Evolutionary conservation across 2,797 vertebrate genomes (phyloP), one percentile per base, ranked within the genome.

Genomic region (Scyliorhinus canicula): DNA sequence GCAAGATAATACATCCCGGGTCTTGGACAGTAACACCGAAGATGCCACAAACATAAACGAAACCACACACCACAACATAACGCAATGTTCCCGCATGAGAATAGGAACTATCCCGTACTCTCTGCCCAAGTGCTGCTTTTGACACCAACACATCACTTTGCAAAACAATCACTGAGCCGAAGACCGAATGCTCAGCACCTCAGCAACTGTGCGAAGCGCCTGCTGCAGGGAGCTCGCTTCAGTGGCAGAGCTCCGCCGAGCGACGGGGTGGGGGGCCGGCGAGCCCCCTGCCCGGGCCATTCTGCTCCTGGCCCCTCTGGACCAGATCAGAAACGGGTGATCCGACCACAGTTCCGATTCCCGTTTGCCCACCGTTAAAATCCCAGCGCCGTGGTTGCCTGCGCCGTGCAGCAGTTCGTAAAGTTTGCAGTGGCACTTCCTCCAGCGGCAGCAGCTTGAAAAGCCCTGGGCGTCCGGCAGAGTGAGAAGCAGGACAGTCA

Each of bases 381-480:
- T 6, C 11, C 82, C 95, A 57, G 88, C 28, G 47, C 57, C 71
- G n/a, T 84, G 9, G 0, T 85, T 85, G 69, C 79, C 82, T 19
- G 60, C 14, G 55, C 60, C 79, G 85, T 7, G 21, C 35, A 79
- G 94, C 5, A 95, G 47, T 35, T 84, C 6, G n/a, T 88, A 21
- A 40, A 82, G 63, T 60, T 95, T 84, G 60, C 55, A 95, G 91
- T 40, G 8, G 19, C 40, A 94, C 40, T 4, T 47, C 35, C 95
- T 95, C 95, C 93, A 60, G 77, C 65, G 60, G 95, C 86, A 96
- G 93, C 88, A 95, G 71, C 69, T 95, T 57, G 6, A 63, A 4
- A 65, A 35, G 52, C 67, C 95, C 95, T 40, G 14, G 95, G 93
- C 7, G 71, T 90, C 95, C 82, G 44, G 35, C 85, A 93, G n/a